Percentiles rank a stretch among this genome's conserved stretches.
Evolutionary conservation across 2,888 invertebrate species (phyloP).

Genomic region (Brenthis daphne): DNA sequence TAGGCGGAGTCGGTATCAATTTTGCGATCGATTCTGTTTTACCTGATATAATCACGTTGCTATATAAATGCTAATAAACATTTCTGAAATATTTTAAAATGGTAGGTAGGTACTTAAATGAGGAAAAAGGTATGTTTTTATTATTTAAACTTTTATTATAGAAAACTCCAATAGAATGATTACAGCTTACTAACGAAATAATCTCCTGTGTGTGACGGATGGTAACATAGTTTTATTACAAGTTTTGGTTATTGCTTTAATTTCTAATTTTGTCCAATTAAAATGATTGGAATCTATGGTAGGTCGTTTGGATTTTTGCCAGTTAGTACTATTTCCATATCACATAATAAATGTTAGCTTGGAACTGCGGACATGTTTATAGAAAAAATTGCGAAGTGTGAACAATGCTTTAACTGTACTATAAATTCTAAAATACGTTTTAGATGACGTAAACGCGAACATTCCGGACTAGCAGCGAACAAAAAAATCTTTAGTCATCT

Average conservation of each 20-base stretch:
- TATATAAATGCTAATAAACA: no score
- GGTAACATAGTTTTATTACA: no score
- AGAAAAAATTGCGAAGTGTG: conserved; percentile 1
- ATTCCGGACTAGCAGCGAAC: conserved; percentile 3
- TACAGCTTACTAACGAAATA: no score
- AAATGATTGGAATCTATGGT: not conserved
- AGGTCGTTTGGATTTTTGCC: conserved; percentile 17
- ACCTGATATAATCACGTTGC: not conserved
- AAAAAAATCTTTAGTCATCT: not conserved
- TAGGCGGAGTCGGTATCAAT: conserved; percentile 33
- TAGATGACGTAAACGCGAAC: conserved; percentile 14
- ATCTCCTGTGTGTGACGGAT: no score
- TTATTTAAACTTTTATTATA: no score
- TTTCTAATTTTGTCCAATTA: no score
- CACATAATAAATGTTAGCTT: conserved; percentile 1
- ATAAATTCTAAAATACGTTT: conserved; percentile 5
- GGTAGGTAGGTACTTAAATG: no score
- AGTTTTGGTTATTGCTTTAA: no score
- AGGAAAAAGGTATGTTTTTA: no score
- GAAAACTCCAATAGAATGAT: no score
- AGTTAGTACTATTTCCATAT: conserved; percentile 7
- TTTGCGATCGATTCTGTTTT: conserved; percentile 17
- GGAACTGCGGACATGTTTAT: conserved; percentile 18
- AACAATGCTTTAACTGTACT: conserved; percentile 9
- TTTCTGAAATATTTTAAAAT: no score